These are phyloP conservation scores for Pterois miles DNA, from an alignment of 2,797 vertebrate genomes.

Conservation along the genomic window DNA sequence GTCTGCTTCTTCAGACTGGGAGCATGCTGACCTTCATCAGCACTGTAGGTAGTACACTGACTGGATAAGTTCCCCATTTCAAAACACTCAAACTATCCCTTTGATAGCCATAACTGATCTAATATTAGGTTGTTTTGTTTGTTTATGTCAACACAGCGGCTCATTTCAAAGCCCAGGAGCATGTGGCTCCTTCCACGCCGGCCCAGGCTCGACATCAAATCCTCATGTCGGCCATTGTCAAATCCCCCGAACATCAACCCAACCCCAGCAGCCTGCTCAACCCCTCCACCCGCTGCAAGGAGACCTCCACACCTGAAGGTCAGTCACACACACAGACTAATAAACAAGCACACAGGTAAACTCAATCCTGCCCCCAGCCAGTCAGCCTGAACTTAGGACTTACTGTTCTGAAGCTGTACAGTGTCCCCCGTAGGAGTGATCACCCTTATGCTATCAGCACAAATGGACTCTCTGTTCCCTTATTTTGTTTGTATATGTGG, in stretches of 20 bases:
- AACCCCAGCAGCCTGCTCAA: constrained; percentile 95
- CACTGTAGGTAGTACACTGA: no score
- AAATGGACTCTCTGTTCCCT: constrained; percentile 33
- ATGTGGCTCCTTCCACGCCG: constrained; percentile 90
- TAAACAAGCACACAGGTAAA: not conserved
- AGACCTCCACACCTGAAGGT: constrained; percentile 95
- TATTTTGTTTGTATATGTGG: constrained; percentile 48
- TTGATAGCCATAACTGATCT: constrained; percentile 7
- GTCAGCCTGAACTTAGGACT: constrained; percentile 1
- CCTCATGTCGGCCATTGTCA: constrained; percentile 98
- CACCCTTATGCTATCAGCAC: constrained; percentile 25
- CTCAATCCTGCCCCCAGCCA: not conserved
- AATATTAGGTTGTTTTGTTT: constrained; percentile 14
- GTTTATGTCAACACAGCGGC: constrained; percentile 82
- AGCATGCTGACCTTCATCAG: no score
- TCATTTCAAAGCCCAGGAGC: constrained; percentile 95
- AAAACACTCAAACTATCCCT: no score
- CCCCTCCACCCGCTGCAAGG: constrained; percentile 93
- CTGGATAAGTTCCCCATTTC: no score
- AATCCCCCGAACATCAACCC: constrained; percentile 97
- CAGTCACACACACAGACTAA: constrained; percentile 30
- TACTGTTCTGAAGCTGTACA: constrained; percentile 6
- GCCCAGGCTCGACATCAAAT: constrained; percentile 97
- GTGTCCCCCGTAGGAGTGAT: constrained; percentile 10
- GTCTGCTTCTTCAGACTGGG: no score